Base-by-base conservation (phyloP, 2,797 vertebrate species). In the Pangasius sanitwongsei region DNA sequence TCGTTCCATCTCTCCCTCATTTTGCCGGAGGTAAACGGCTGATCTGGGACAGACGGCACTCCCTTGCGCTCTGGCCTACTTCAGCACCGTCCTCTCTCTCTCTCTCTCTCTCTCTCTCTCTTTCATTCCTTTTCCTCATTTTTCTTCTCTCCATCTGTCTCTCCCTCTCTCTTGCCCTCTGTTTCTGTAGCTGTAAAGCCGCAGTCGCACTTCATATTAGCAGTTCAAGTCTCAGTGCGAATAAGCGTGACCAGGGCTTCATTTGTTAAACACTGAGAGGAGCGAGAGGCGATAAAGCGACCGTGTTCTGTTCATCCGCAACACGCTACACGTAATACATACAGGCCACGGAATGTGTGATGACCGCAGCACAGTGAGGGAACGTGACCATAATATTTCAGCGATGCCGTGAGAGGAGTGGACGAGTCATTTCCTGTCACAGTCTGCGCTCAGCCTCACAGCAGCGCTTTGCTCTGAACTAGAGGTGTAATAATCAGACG, bases 41-140 rank as follows among this genome's bases (percentile, higher is more conserved):
- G 95, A 97, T 95, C 95, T 96, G 96, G 96, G 96, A 95, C 96
- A 95, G 94, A 92, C 93, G 87, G 92, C 93, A 31, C 94, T 97
- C 96, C 96, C 95, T 93, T 95, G 95, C 86, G 96, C 92, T 94
- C 93, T 96, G 96, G 94, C 96, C 96, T 96, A 96, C 94, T 96
- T 96, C 93, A 92, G 72, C 87, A 3, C 83, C 28, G 7, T 25
- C 59, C 18, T 85, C 25, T 41, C 4, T 83, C 70, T 41, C 55
- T 55, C 25, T 31, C 15, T 83, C 70, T 41, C 55, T 55, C 25
- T 31, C 15, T 37, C 13, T 13, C 41, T 50, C 11, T 53, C n/a
- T 31, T 6, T n/a, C 28, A 53, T 11, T 48, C 50, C 53, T 23
- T 59, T 61, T 67, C 65, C 55, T 65, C 28, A 15, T 9, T 87